Base-by-base conservation (phyloP, 2,888 invertebrate genomes). In the Lasioglossum villosulum region DNA sequence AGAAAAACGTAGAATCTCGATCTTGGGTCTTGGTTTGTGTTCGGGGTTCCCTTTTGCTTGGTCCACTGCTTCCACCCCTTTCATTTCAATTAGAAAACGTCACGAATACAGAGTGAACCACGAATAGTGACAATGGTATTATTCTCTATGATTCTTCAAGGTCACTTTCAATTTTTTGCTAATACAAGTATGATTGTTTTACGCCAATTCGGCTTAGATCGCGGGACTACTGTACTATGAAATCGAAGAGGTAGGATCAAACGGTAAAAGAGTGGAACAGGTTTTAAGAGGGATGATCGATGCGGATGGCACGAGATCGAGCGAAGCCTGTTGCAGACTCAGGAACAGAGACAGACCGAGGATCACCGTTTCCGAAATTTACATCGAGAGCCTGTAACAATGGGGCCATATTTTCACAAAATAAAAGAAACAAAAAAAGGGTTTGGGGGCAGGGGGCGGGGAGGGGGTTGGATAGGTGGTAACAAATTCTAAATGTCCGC, bases 351-450 rank as follows among this genome's bases (percentile, higher is more conserved):
- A 81, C 75, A 83, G 74, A 79, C 80, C 52, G 79, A 77, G 71
- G 80, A 83, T 80, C 75, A 78, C 75, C 72, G 75, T 90, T 91
- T 89, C 82, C 79, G 72, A 82, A 88, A 72, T 84, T 83, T 86
- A 93, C 93, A 93, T 93, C 93, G 93, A 94, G 93, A 94, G 94
- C 93, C 95, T 94, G 94, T 94, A 92, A 93, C 92, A 92, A 92
- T 93, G 94, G 94, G 94, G 95, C 94, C 94, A 94, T 94, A 94
- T 94, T 95, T 95, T 95, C 93, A 93, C 92, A 92, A 92, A 90
- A 75, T 82, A 85, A 86, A 78, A 86, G 84, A 82, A 72, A 83
- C 56, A 68, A 45, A 72, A 68, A 71, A 75, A 72, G 30, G 23
- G 59, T 59, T 63, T 23, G 52, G 23, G 23, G 45, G 45, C 45